Percentiles rank a stretch among this genome's conserved stretches.
These are phyloP conservation scores for Nettapus auritus DNA, from an alignment of 2,113 vertebrate genomes.

Conservation along the genomic window DNA sequence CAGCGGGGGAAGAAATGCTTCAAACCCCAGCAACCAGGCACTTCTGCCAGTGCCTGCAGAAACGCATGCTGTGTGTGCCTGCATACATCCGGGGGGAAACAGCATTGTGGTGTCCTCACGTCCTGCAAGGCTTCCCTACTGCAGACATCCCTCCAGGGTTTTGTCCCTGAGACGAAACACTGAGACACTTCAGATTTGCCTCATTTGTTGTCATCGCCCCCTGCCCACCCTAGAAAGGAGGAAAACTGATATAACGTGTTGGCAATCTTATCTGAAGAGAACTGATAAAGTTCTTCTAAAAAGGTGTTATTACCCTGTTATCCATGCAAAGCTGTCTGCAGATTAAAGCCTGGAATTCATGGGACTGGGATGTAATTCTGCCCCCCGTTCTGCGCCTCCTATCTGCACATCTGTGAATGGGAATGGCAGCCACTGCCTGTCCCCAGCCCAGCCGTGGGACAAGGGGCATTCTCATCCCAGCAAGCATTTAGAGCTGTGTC, in stretches of 20 bases:
- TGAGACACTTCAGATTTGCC: too few relatives aligned
- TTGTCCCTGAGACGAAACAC: too few relatives aligned
- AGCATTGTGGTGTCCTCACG: accelerated
- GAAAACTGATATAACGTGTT: not conserved
- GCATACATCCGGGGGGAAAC: not conserved
- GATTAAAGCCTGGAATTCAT: not conserved
- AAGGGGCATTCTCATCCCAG: not conserved
- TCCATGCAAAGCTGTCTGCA: not conserved
- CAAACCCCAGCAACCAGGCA: slow-evolving; percentile 4
- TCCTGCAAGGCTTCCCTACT: not conserved
- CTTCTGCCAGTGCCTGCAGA: not conserved
- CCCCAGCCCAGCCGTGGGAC: not conserved
- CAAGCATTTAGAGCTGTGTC: not conserved
- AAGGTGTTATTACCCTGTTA: not conserved
- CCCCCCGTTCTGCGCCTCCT: not conserved
- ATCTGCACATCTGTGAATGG: not conserved
- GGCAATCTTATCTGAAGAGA: not conserved
- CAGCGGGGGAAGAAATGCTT: not conserved
- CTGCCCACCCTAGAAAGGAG: not conserved
- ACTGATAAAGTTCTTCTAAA: not conserved
- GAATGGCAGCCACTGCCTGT: not conserved
- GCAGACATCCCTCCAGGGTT: accelerated
- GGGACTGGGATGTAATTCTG: not conserved
- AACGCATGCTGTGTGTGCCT: accelerated
- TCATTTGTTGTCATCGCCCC: not conserved